These are phyloP conservation scores for Artibeus lituratus DNA, from an alignment of 2,797 vertebrate species.

Conservation along the genomic window DNA sequence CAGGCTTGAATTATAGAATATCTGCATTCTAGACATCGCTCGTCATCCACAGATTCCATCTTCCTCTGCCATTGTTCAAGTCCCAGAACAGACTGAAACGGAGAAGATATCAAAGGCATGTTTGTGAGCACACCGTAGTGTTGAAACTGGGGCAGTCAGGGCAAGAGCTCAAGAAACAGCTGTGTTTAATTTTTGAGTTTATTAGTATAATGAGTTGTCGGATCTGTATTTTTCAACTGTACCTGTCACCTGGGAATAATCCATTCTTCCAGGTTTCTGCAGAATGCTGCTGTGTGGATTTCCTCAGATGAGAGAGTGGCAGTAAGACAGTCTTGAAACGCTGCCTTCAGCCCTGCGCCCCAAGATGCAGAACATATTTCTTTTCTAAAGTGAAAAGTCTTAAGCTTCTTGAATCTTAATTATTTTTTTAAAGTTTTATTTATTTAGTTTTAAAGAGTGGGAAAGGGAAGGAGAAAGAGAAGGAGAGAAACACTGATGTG, in stretches of 20 bases:
- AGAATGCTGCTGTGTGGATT: not conserved
- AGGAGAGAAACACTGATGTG: too few species aligned
- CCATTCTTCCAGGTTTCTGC: not conserved
- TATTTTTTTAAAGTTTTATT: too few species aligned
- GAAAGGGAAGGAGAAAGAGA: too few species aligned
- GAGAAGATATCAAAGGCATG: not conserved
- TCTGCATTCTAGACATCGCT: not conserved
- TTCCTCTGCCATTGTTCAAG: not conserved
- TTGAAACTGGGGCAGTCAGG: not conserved
- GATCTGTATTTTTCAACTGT: not conserved
- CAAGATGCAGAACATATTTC: not conserved
- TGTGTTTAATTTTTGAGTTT: constrained; percentile 35
- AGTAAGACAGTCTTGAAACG: not conserved
- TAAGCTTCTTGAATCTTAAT: not conserved
- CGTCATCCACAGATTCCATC: not conserved
- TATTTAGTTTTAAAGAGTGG: too few species aligned
- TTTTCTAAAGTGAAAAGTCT: not conserved
- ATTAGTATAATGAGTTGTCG: constrained; percentile 1
- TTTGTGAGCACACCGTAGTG: not conserved
- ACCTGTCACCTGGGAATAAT: not conserved
- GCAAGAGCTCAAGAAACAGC: constrained; percentile 14
- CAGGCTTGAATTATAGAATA: not conserved
- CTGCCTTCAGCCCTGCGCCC: not conserved
- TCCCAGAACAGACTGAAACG: constrained; percentile 14
- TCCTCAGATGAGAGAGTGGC: not conserved